Conservation (phyloP, 2,113 vertebrate species). For the Petrocephalus zakoni region DNA sequence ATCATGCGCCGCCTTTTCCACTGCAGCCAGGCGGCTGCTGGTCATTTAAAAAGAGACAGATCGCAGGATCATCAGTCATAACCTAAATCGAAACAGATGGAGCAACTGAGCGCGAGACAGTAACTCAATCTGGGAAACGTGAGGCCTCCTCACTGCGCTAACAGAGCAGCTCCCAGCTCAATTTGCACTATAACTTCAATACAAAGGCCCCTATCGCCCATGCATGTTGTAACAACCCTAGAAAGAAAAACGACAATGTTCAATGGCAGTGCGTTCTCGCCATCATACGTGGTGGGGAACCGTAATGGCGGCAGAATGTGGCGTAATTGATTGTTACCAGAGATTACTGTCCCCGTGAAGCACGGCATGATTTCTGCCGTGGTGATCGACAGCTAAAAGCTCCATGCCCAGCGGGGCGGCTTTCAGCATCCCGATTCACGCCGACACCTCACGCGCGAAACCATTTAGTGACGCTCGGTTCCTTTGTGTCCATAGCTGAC, state of each 20-base stretch:
- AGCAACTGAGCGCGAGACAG: conserved; percentile 56
- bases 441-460: conserved; percentile 53
- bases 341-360: conserved; percentile 57
- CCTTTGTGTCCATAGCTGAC: conserved; percentile 48
- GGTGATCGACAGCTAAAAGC: conserved; percentile 50
- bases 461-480: conserved; percentile 52
- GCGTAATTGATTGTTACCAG: conserved; percentile 68
- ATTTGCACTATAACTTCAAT: conserved; percentile 57
- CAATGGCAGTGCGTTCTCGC: conserved; percentile 47
- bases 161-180: conserved; percentile 50
- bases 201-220: conserved; percentile 50
- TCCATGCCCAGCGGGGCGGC: conserved; percentile 36
- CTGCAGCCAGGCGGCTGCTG: conserved; percentile 15
- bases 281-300: conserved; percentile 48
- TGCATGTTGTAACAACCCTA: conserved; percentile 66
- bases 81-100: conserved; percentile 67
- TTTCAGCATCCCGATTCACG: conserved; percentile 42
- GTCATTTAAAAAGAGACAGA: conserved; percentile 46
- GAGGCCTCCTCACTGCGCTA: conserved; percentile 49
- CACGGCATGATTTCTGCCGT: conserved; percentile 52
- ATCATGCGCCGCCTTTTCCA: conserved; percentile 35
- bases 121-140: conserved; percentile 64
- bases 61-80: conserved; percentile 56
- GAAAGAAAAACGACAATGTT: conserved; percentile 64
- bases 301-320: conserved; percentile 58